phyloP scores from a whole-genome alignment of 2,113 vertebrate species.

The Salvator merianae region DNA sequence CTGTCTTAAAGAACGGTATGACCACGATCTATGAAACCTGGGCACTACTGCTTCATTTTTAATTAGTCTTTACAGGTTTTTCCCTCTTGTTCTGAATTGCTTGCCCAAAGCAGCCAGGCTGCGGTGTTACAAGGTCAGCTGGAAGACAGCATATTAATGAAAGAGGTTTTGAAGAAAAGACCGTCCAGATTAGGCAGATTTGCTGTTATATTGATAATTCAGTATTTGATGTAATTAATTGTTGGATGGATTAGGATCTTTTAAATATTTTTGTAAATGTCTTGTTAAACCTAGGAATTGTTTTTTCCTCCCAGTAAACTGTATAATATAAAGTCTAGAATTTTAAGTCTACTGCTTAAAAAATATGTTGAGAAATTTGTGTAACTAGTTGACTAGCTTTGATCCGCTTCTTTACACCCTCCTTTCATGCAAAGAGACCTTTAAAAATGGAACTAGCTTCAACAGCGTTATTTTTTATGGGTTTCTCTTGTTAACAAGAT shows the following conservation, averaged over 20 bases:
- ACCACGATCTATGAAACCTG: not conserved
- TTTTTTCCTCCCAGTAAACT: not conserved
- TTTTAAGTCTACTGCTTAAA: not conserved
- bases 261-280: not conserved
- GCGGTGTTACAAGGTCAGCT: not conserved
- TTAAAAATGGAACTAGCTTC: not conserved
- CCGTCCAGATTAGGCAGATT: not conserved
- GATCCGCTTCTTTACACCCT: not conserved
- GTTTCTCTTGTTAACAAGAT: not conserved
- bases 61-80: not conserved
- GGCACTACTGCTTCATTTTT: not conserved
- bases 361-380: not conserved
- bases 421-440: not conserved
- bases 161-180: not conserved
- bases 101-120: not conserved
- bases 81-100: not conserved
- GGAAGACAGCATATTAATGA: not conserved
- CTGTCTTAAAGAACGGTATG: too few species aligned
- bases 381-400: not conserved
- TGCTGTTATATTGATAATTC: not conserved
- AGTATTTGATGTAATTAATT: not conserved
- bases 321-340: not conserved
- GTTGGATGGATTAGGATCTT: slow-evolving; percentile 1
- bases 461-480: not conserved
- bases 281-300: not conserved